Base-by-base conservation (phyloP, 2,888 invertebrate species). In the Dicyrtoma fusca region DNA sequence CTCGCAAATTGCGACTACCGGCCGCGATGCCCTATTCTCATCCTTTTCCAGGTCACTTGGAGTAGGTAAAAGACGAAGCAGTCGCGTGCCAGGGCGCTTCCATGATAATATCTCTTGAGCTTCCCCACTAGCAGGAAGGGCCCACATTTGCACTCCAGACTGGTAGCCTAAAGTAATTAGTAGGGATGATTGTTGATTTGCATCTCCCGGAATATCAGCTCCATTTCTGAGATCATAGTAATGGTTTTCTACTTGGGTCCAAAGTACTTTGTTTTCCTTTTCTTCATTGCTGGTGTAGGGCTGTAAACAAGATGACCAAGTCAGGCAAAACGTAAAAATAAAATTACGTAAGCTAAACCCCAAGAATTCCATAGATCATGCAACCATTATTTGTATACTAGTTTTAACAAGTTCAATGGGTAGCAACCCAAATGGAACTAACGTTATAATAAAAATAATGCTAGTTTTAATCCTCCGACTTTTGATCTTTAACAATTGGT, bases 31-130 rank as follows among this genome's bases (percentile, higher is more conserved):
- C 64, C 88, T 87, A 83, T 89, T 95, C 73, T 87, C 86, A 86
- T 97, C 97, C 81, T 84, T 83, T 1, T 84, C 85, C 71, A 84
- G 83, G 75, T 83, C 79, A 72, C 65, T 74, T 23, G 96, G 95
- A 72, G 90, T 90, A 10, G 95, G 95, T 82, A 97, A 87, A 81
- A 97, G 87, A 83, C 92, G 89, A 77, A 97, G 87, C 70, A 90
- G 87, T 74, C 90, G 88, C 63, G 97, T 93, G 76, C 91, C 89
- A 68, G 96, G 95, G 84, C 97, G 95, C 66, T 95, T 88, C 90
- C 96, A 94, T 2, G 97, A 96, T 74, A 98, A 85, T 26, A 97
- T 92, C 85, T 97, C 97, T 74, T 92, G 91, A 1, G 97, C 97
- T 83, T 97, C 97, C 23, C 97, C 97, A 81, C 90, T 92, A 10